Base-by-base conservation (phyloP, 2,113 vertebrate genomes). In the Takifugu bimaculatus region DNA sequence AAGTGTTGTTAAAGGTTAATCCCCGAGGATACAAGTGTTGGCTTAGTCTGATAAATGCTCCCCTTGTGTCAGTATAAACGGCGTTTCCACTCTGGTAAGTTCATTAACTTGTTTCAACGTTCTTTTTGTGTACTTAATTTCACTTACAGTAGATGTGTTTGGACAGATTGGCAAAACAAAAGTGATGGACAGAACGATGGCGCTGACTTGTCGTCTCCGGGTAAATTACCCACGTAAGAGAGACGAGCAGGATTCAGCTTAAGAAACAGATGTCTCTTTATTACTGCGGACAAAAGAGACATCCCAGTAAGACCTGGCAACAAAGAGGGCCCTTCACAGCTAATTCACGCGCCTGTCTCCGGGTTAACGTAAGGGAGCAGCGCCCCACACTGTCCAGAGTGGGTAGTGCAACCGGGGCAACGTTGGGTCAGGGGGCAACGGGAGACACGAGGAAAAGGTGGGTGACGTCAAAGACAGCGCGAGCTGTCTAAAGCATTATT, bases 321-420 rank as follows among this genome's bases (percentile, higher is more conserved):
- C 67, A 67, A 57, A 65, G 28, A 27, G 55, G 32, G 11, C 57
- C 15, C 29, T 39, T 68, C 54, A 52, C 28, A 13, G 59, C 60
- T 68, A 57, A 11, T 50, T 60, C 26, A 57, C 20, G 9, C 1
- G 1, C 10, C 43, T 13, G 26, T 26, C n/a, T 13, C 9, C 4
- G 11, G 6, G 15, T n/a, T 77, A 70, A 53, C 2, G 63, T 77
- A 70, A 67, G 32, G 65, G 57, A 87, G 81, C 74, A 83, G 63
- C 54, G 79, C 87, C 85, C 70, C 79, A 12, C 51, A 43, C 79
- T 78, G 87, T 78, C 74, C 58, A 48, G 44, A 44, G 0, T 3
- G 59, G 25, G 72, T 29, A 75, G 35, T 28, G 71, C 76, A 66
- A 28, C 26, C 4, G 13, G 32, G 26, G 54, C 0, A 27, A 45